These are phyloP conservation scores for Anas flavirostris DNA, from an alignment of 2,797 vertebrate genomes.

Conservation along the genomic window DNA sequence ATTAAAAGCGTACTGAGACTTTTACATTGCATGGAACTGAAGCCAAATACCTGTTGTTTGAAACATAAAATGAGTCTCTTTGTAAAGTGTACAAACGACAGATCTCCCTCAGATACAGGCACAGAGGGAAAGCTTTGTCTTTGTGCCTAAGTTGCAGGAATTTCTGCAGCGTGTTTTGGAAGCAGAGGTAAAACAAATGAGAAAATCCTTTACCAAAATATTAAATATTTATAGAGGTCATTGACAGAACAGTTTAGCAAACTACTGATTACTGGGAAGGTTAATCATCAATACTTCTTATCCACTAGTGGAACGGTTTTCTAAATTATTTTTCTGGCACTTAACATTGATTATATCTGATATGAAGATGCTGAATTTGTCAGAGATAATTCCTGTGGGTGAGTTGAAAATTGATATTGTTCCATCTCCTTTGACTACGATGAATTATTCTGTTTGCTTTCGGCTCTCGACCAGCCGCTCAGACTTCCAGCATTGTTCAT, in stretches of 20 bases:
- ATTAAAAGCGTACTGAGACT: not conserved
- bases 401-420: conserved; percentile 16
- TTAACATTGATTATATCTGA: conserved; percentile 31
- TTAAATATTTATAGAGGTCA: conserved; percentile 30
- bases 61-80: not conserved
- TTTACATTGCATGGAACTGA: not conserved
- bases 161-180: conserved; percentile 19
- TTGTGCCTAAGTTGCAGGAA: not conserved
- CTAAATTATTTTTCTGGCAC: conserved; percentile 14
- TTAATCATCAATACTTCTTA: conserved; percentile 8
- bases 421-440: conserved; percentile 27
- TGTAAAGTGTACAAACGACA: not conserved
- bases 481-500: conserved; percentile 39
- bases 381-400: not conserved
- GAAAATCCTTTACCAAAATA: not conserved
- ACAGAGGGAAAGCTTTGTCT: not conserved
- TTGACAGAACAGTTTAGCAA: conserved; percentile 24
- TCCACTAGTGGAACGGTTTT: not conserved
- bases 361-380: not conserved
- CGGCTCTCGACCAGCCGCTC: not conserved
- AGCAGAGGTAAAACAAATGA: not conserved
- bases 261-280: not conserved
- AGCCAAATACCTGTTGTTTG: conserved; percentile 19
- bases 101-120: not conserved
- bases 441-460: conserved; percentile 54